Evolutionary conservation across 2,113 vertebrate species (phyloP).

Genomic region (Corvus hawaiiensis): DNA sequence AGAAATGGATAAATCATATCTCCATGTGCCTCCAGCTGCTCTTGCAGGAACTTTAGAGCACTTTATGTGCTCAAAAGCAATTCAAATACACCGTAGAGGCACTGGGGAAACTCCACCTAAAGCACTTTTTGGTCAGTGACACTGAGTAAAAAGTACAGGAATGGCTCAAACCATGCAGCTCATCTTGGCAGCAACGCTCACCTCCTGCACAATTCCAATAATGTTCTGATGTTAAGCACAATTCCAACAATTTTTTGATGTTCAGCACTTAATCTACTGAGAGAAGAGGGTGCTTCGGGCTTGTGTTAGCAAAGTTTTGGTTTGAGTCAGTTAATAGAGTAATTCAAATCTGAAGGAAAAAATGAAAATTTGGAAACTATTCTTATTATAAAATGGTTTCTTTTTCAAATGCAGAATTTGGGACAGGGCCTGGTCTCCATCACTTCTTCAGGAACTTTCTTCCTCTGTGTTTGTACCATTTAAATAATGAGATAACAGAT

Average conservation of each 20-base stretch:
- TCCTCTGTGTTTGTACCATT: neutral
- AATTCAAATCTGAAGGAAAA: neutral
- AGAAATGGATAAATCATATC: neutral
- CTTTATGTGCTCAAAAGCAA: neutral
- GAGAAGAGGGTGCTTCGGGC: neutral
- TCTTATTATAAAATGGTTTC: neutral
- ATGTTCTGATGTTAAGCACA: neutral
- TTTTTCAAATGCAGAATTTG: neutral
- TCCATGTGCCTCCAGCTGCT: neutral
- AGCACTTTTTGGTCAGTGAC: fast-evolving
- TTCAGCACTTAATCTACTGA: neutral
- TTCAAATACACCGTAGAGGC: neutral
- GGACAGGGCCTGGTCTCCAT: neutral
- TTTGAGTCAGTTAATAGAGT: neutral
- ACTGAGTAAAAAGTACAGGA: neutral
- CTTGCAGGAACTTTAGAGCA: neutral
- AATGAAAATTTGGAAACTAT: neutral
- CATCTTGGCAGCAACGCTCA: neutral
- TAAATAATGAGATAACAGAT: neutral
- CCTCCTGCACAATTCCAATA: fast-evolving
- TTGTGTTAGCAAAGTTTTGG: neutral
- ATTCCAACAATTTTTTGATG: no score
- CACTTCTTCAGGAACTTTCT: neutral
- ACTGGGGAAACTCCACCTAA: neutral
- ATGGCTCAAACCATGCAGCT: fast-evolving